Percentiles rank a stretch among this genome's conserved stretches.
phyloP scores from a whole-genome alignment of 1,140 invertebrate genomes.

The Drosophila setifemur region DNA sequence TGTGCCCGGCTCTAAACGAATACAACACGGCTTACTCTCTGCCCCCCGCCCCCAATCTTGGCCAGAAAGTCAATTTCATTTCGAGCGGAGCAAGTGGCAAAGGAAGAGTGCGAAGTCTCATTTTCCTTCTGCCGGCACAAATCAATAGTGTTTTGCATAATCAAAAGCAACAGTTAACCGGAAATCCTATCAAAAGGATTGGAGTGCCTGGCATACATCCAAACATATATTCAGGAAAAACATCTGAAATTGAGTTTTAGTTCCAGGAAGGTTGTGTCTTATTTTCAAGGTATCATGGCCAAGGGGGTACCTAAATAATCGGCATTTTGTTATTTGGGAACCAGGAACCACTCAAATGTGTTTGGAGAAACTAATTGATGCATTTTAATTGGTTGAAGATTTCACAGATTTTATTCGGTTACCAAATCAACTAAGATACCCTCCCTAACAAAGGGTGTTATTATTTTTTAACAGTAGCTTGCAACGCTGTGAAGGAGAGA shows the following conservation, averaged over 20 bases:
- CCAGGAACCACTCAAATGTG: no score
- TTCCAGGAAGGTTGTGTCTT: not conserved
- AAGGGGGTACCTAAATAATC: not conserved
- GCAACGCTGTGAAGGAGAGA: no score
- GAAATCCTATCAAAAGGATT: slow-evolving; percentile 28
- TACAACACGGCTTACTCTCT: not conserved
- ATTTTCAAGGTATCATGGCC: not conserved
- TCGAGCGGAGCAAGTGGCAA: not conserved
- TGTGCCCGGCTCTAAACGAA: slow-evolving; percentile 8
- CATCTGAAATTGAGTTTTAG: not conserved
- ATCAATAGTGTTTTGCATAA: slow-evolving; percentile 58
- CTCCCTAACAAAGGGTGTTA: no score
- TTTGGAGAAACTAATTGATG: no score
- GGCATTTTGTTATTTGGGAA: no score
- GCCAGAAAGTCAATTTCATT: slow-evolving; percentile 41
- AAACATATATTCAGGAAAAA: slow-evolving; percentile 6
- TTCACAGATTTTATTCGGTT: no score
- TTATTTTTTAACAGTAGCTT: no score
- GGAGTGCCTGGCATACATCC: not conserved
- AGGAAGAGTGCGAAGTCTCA: not conserved
- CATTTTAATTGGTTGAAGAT: not conserved
- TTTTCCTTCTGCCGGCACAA: slow-evolving; percentile 28
- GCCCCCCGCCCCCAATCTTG: not conserved
- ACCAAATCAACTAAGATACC: no score
- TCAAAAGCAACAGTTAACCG: slow-evolving; percentile 40